Conservation (phyloP, 2,797 vertebrate genomes). For the Phylloscopus collybita region DNA sequence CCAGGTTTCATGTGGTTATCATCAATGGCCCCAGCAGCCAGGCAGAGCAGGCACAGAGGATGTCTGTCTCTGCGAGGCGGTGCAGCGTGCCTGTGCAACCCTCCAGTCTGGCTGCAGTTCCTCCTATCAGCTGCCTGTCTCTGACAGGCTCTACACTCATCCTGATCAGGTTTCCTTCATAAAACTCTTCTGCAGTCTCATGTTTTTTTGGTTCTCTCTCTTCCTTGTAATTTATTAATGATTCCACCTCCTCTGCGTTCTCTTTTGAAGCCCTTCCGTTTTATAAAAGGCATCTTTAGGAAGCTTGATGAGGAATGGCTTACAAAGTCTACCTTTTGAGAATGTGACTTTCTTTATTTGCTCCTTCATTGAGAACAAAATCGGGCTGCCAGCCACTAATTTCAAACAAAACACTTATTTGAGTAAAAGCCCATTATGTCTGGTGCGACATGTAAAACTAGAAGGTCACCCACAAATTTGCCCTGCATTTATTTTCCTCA, state of each 20-base stretch:
- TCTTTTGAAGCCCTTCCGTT: slow-evolving; percentile 34
- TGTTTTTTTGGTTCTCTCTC: slow-evolving; percentile 46
- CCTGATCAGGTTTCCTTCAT: slow-evolving; percentile 85
- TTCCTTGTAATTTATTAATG: slow-evolving; percentile 76
- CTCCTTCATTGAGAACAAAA: not conserved
- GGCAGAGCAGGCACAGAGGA: slow-evolving; percentile 75
- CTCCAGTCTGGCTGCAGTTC: slow-evolving; percentile 70
- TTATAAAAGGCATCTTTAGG: not conserved
- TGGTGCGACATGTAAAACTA: slow-evolving; percentile 3
- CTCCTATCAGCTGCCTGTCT: slow-evolving; percentile 68
- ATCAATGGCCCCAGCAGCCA: slow-evolving; percentile 79
- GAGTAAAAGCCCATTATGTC: slow-evolving; percentile 19
- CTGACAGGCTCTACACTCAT: slow-evolving; percentile 60
- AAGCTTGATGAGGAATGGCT: not conserved
- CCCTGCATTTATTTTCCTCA: slow-evolving; percentile 8
- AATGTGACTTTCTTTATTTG: not conserved
- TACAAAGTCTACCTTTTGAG: not conserved
- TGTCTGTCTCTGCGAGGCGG: slow-evolving; percentile 76
- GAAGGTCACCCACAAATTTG: slow-evolving; percentile 27
- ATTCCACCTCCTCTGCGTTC: slow-evolving; percentile 54
- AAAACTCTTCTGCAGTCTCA: slow-evolving; percentile 78
- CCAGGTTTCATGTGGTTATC: slow-evolving; percentile 73
- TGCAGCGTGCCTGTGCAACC: not conserved
- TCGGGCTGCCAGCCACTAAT: not conserved
- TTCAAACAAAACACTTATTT: slow-evolving; percentile 6